phyloP scores from a whole-genome alignment of 2,888 invertebrate genomes.

The Caenorhabditis uteleia region DNA sequence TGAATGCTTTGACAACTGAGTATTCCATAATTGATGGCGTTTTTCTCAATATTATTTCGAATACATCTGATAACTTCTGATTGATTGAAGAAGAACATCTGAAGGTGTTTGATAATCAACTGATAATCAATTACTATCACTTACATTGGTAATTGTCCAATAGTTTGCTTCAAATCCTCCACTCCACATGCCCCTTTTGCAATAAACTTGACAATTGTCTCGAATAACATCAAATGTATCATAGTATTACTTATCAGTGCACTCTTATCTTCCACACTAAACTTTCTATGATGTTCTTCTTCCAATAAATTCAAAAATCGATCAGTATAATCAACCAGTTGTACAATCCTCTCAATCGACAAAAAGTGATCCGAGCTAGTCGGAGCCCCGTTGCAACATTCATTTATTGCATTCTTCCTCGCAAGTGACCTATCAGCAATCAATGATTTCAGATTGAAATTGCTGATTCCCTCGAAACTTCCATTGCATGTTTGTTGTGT shows the following conservation, averaged over 20 bases:
- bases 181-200: conserved; percentile 38
- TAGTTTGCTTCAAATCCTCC: conserved; percentile 38
- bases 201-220: conserved; percentile 31
- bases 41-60: conserved; percentile 32
- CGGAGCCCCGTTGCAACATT: background rate
- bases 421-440: conserved; percentile 58
- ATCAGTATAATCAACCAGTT: conserved; percentile 59
- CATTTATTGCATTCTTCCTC: conserved; percentile 5
- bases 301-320: conserved; percentile 48
- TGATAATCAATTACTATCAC: conserved; percentile 1
- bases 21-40: conserved; percentile 44
- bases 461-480: conserved; percentile 47
- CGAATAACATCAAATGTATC: conserved; percentile 41
- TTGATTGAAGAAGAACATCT: conserved; percentile 16
- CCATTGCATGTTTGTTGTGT: conserved; percentile 20
- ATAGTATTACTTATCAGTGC: conserved; percentile 44
- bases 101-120: conserved; percentile 10
- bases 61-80: conserved; percentile 31
- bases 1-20: conserved; percentile 40
- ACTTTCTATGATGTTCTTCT: conserved; percentile 30
- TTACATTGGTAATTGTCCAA: conserved; percentile 24
- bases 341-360: conserved; percentile 53
- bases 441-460: conserved; percentile 58
- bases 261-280: conserved; percentile 61
- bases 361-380: conserved; percentile 26